phyloP scores from a whole-genome alignment of 2,113 vertebrate species.

The Oenanthe oenanthe region DNA sequence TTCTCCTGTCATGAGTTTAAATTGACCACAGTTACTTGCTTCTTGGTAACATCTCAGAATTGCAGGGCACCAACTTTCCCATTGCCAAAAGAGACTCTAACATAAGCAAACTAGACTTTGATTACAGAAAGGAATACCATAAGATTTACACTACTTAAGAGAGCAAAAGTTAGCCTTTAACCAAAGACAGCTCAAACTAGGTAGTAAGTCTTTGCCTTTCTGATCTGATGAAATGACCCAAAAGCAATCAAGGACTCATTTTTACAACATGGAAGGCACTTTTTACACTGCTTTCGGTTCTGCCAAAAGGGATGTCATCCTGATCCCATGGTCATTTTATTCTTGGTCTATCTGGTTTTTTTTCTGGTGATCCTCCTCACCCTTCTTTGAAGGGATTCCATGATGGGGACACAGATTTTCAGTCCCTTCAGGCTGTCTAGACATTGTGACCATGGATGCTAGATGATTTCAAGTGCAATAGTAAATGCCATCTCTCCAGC shows the following conservation, averaged over 20 bases:
- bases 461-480: background rate
- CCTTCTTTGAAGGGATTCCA: background rate
- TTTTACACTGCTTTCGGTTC: background rate
- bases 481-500: background rate
- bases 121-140: background rate
- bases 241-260: background rate
- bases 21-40: background rate
- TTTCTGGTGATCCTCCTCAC: background rate
- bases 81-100: background rate
- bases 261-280: background rate
- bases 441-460: background rate
- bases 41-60: background rate
- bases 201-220: background rate
- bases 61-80: background rate
- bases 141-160: background rate
- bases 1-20: background rate
- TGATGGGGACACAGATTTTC: background rate
- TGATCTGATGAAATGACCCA: background rate
- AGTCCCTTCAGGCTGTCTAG: background rate
- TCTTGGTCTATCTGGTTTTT: background rate
- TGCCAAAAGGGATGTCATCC: background rate
- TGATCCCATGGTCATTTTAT: background rate
- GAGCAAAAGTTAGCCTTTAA: background rate
- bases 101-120: background rate
- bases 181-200: background rate